Base-by-base conservation (phyloP, 2,113 vertebrate species). In the Macquaria ambigua region DNA sequence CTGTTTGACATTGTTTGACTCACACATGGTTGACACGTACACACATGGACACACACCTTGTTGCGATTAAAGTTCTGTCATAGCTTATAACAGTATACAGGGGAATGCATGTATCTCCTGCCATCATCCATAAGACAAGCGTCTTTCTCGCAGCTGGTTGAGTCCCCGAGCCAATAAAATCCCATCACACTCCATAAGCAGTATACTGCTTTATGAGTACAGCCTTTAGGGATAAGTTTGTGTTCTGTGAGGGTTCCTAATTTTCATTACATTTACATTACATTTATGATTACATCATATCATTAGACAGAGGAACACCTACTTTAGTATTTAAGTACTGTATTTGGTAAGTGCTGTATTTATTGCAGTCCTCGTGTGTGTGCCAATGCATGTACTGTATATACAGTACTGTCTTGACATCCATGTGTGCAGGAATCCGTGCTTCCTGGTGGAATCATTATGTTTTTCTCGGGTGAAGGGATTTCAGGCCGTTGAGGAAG, bases 361-460 rank as follows among this genome's bases (percentile, higher is more conserved):
- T 72, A 58, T 53, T 34, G 59, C 8, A 72, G 34, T 41, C 3
- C 8, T 12, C 34, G 8, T 78, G 6, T 16, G 41, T 28, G 41
- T 48, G n/a, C 9, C 5, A 6, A 21, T 79, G 50, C 6, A 12
- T 37, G 15, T 23, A 20, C 18, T 31, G 16, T 50, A 16, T 25
- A 43, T 5, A 67, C 56, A 37, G 4, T 12, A 7, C 59, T 41
- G 5, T 74, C 5, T 66, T 37, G 68, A 16, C 3, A 4, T 52
- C 11, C 58, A 23, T 69, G 25, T 68, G 25, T 39, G 72, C 15
- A 58, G 59, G 63, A 68, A 63, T 77, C 69, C 81, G 39, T 52
- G 5, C 48, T 81, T 87, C 70, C 72, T 87, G 83, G 50, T 86
- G 34, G 43, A 91, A 78, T 79, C 79, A 82, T 88, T 77, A 68